Conservation (phyloP, 1,140 invertebrate genomes). For the Lasioglossum albipes region DNA sequence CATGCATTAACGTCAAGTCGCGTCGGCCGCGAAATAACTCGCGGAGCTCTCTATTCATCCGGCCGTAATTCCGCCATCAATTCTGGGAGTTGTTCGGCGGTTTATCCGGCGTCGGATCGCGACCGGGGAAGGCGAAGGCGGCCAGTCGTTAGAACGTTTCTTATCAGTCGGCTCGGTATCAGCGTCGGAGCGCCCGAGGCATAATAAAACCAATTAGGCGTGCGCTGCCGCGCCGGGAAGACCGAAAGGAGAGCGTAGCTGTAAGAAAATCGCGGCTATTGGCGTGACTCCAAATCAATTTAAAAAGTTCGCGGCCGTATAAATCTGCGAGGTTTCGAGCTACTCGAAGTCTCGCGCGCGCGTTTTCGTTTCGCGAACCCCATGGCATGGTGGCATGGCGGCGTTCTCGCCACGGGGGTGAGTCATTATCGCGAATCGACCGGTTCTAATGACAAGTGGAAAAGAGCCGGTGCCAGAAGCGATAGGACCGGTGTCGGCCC, state of each 20-base stretch:
- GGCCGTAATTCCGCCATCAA: conserved; percentile 52
- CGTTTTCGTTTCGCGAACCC: background rate
- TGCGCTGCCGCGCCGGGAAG: conserved; percentile 36
- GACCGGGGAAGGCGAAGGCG: conserved; percentile 15
- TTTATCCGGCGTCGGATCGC: conserved; percentile 50
- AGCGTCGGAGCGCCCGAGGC: conserved; percentile 45
- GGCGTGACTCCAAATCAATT: conserved; percentile 78
- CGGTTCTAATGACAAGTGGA: conserved; percentile 68
- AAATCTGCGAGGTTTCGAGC: conserved; percentile 19
- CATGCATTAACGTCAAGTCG: conserved; percentile 35
- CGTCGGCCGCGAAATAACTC: conserved; percentile 29
- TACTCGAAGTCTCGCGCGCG: background rate
- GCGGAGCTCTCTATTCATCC: conserved; percentile 42
- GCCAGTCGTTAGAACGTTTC: conserved; percentile 47
- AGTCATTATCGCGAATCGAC: conserved; percentile 69
- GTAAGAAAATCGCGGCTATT: conserved; percentile 71
- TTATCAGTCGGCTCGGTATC: conserved; percentile 61
- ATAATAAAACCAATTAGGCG: conserved; percentile 75
- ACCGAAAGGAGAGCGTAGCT: conserved; percentile 45
- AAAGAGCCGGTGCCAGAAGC: conserved; percentile 52
- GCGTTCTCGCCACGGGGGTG: conserved; percentile 17
- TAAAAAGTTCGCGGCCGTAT: conserved; percentile 74
- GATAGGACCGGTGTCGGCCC: conserved; percentile 41
- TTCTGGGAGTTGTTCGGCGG: conserved; percentile 53
- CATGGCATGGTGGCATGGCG: background rate